Conservation (phyloP, 2,888 invertebrate genomes). For the Willowsia nigromaculata region DNA sequence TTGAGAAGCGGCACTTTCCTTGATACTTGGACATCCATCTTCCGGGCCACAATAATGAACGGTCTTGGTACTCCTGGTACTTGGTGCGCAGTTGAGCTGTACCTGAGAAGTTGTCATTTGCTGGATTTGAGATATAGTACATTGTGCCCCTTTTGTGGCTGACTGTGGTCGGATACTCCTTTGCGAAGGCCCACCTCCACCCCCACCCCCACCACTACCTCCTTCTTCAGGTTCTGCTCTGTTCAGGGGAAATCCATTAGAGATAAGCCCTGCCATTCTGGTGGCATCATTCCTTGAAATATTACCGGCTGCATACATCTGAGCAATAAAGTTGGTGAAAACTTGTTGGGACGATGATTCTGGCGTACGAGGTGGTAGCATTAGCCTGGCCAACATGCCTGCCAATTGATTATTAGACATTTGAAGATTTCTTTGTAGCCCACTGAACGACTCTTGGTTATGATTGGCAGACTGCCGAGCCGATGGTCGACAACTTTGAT, state of each 20-base stretch:
- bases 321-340: conserved; percentile 37
- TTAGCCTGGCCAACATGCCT: neutral
- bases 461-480: neutral
- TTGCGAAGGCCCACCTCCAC: neutral
- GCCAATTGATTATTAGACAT: neutral
- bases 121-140: neutral
- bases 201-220: neutral
- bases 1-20: neutral
- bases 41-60: neutral
- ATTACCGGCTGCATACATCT: conserved; percentile 52
- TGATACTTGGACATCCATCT: neutral
- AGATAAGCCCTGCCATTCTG: conserved; percentile 1
- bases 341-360: neutral
- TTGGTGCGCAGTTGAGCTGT: neutral
- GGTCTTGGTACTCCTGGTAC: neutral
- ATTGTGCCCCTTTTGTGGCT: conserved; percentile 3
- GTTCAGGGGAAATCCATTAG: neutral
- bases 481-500: neutral
- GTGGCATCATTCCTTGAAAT: conserved; percentile 22
- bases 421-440: neutral
- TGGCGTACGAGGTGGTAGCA: neutral
- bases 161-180: neutral
- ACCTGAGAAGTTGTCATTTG: neutral
- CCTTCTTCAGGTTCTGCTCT: neutral
- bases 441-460: no score